These are phyloP conservation scores for Paradisaea rubra DNA, from an alignment of 2,113 vertebrate species.

Conservation along the genomic window DNA sequence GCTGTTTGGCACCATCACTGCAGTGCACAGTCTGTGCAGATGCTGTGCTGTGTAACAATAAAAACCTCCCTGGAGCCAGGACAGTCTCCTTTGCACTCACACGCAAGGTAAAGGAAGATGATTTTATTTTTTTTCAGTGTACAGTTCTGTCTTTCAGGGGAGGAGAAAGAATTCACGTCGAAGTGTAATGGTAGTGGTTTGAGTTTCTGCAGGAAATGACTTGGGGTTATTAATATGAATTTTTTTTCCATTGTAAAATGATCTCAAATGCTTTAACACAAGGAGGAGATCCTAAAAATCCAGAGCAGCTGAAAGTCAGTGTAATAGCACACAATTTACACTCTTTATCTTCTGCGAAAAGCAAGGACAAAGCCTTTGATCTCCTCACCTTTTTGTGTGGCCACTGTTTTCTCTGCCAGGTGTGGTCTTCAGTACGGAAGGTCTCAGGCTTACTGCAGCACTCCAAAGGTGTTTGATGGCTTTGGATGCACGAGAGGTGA, in stretches of 20 bases:
- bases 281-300: background rate
- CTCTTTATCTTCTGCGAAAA: background rate
- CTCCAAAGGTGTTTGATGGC: background rate
- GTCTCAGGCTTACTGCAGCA: background rate
- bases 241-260: slow-evolving; percentile 16
- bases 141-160: background rate
- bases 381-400: background rate
- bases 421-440: background rate
- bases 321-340: background rate
- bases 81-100: background rate
- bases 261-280: background rate
- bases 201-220: slow-evolving; percentile 12
- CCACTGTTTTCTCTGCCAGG: background rate
- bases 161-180: background rate
- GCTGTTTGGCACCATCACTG: background rate
- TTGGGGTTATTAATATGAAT: background rate
- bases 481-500: background rate
- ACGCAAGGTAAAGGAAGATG: background rate
- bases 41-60: background rate
- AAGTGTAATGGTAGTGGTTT: background rate
- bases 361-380: background rate
- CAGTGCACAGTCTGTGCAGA: background rate
- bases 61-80: background rate
- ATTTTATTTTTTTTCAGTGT: background rate
- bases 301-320: background rate